phyloP scores from a whole-genome alignment of 2,888 invertebrate genomes.

The Sinodicranocentrus sp. region DNA sequence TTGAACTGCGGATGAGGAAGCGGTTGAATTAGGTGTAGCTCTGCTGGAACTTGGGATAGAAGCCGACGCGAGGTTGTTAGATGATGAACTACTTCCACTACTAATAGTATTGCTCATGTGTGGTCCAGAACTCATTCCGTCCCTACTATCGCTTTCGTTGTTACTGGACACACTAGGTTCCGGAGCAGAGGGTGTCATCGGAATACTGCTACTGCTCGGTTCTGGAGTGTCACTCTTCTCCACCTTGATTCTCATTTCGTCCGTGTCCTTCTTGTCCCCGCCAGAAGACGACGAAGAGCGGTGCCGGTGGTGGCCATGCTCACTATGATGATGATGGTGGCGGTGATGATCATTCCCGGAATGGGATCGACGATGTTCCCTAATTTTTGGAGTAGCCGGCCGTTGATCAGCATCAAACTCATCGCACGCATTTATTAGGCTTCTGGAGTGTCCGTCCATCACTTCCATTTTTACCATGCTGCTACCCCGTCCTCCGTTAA shows the following conservation, averaged over 20 bases:
- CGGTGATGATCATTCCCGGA: constrained; percentile 35
- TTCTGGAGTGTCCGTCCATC: constrained; percentile 33
- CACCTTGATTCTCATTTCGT: constrained; percentile 62
- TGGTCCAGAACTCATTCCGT: constrained; percentile 25
- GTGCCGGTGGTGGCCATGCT: constrained; percentile 21
- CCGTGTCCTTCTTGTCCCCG: constrained; percentile 39
- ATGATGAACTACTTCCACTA: constrained; percentile 25
- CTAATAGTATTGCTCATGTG: constrained; percentile 31
- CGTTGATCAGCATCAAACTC: constrained; percentile 67
- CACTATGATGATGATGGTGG: constrained; percentile 56
- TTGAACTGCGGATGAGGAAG: too few relatives aligned
- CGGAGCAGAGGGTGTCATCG: constrained; percentile 63
- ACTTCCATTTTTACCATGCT: constrained; percentile 61
- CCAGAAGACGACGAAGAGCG: constrained; percentile 15
- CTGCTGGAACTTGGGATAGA: constrained; percentile 3
- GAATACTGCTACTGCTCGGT: constrained; percentile 59
- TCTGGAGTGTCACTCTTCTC: constrained; percentile 71
- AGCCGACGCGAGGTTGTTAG: background rate
- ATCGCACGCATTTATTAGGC: constrained; percentile 44
- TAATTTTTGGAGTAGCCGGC: constrained; percentile 69
- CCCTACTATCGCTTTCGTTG: constrained; percentile 61
- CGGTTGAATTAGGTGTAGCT: constrained; percentile 30
- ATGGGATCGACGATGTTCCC: constrained; percentile 55
- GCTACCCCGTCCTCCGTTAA: constrained; percentile 8
- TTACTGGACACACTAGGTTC: constrained; percentile 61